Conservation (phyloP, 2,113 vertebrate genomes). For the Tragelaphus buxtoni region DNA sequence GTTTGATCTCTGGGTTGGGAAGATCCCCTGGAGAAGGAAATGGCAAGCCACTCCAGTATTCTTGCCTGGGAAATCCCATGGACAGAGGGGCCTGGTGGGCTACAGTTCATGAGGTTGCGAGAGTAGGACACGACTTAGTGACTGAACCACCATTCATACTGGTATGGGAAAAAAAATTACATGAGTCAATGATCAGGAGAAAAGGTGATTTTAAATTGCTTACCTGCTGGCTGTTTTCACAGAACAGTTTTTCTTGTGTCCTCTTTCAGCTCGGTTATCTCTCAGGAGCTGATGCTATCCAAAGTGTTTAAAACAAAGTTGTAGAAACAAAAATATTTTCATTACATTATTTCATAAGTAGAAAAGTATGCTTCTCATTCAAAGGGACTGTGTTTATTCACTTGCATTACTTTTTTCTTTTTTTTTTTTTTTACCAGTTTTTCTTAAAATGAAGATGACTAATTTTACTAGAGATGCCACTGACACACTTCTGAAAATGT, state of each 20-base stretch:
- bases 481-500: background rate
- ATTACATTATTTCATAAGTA: background rate
- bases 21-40: background rate
- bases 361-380: background rate
- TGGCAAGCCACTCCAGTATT: background rate
- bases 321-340: conserved; percentile 50
- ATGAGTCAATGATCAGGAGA: background rate
- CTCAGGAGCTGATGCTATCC: conserved; percentile 86
- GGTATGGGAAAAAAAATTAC: background rate
- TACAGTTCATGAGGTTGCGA: background rate
- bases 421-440: background rate
- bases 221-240: conserved; percentile 96
- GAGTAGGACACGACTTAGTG: background rate
- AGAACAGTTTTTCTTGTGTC: conserved; percentile 92
- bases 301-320: conserved; percentile 44
- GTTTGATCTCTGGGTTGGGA: background rate
- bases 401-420: background rate
- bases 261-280: conserved; percentile 90
- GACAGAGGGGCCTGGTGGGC: background rate
- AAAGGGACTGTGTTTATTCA: background rate
- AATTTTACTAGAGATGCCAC: background rate
- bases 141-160: background rate
- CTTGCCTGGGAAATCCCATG: background rate
- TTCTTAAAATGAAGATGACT: background rate
- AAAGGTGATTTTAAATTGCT: background rate